A percentile compares a stretch with the other conserved stretches of the same genome.
phyloP scores from a whole-genome alignment of 2,888 invertebrate species.

The Chloroclysta siterata region DNA sequence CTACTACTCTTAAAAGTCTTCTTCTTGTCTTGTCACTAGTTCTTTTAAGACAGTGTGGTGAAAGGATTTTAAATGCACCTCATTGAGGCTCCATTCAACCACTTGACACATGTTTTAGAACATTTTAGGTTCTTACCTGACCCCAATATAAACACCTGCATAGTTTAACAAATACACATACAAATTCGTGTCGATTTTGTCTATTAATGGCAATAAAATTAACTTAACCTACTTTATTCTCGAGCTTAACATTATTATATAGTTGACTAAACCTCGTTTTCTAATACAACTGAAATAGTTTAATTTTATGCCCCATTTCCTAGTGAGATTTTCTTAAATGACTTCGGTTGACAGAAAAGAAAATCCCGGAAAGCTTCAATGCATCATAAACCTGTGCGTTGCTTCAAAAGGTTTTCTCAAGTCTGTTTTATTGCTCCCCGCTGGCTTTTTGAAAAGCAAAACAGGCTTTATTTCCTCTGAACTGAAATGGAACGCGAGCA shows the following conservation, averaged over 20 bases:
- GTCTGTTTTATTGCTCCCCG: slow-evolving; percentile 43
- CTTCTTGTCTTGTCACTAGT: no score
- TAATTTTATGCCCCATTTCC: slow-evolving; percentile 37
- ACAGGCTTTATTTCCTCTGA: slow-evolving; percentile 29
- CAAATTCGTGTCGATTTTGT: no score
- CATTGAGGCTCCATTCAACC: no score
- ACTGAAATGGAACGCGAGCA: slow-evolving; percentile 12
- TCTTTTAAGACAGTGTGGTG: no score
- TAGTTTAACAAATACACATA: no score
- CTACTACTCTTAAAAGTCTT: no score
- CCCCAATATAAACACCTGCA: no score
- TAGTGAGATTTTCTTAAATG: slow-evolving; percentile 36
- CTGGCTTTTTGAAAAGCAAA: slow-evolving; percentile 37
- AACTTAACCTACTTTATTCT: background rate
- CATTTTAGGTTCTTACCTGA: no score
- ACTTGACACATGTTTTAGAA: no score
- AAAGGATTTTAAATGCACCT: no score
- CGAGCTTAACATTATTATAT: background rate
- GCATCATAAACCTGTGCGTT: slow-evolving; percentile 52
- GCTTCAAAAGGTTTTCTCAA: slow-evolving; percentile 49
- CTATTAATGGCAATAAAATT: no score
- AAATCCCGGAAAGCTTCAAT: slow-evolving; percentile 52
- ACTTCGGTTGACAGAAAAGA: slow-evolving; percentile 49
- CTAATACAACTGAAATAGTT: slow-evolving; percentile 1
- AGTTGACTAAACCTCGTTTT: background rate